Evolutionary conservation across 1,140 invertebrate species (phyloP).

Genomic region (Ephestia elutella): DNA sequence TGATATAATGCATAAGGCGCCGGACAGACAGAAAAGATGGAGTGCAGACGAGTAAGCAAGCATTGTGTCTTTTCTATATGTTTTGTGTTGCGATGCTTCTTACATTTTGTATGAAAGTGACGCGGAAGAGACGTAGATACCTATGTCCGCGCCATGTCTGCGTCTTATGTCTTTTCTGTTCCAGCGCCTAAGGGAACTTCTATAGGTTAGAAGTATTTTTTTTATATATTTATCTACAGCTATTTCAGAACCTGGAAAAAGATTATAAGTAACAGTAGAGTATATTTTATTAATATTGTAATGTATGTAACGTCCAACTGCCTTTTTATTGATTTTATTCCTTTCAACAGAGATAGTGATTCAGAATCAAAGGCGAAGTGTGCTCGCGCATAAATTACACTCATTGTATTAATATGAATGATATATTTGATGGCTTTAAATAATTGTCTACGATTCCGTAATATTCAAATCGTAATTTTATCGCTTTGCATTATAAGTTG

Average conservation of each 20-base stretch:
- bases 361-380: constrained; percentile 14
- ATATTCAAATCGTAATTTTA: not conserved
- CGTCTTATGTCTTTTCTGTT: too few relatives aligned
- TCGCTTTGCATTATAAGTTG: not conserved
- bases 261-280: not conserved
- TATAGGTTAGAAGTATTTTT: not conserved
- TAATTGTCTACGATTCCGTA: constrained; percentile 5
- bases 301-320: not conserved
- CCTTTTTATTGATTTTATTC: constrained; percentile 37
- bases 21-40: too few relatives aligned
- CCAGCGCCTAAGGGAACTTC: too few relatives aligned
- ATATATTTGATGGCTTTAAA: constrained; percentile 2
- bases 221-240: not conserved
- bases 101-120: too few relatives aligned
- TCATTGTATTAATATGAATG: constrained; percentile 5
- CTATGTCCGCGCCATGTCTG: too few relatives aligned
- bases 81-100: too few relatives aligned
- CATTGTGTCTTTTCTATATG: too few relatives aligned
- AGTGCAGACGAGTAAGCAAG: too few relatives aligned
- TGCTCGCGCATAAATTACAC: constrained; percentile 31
- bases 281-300: not conserved
- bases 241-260: not conserved
- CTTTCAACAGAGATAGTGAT: constrained; percentile 20
- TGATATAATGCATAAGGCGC: too few relatives aligned
- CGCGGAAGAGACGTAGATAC: too few relatives aligned